Percentiles rank a stretch among this genome's conserved stretches.
These are phyloP conservation scores for Cordilura impudica DNA, from an alignment of 2,888 invertebrate species.

Conservation along the genomic window DNA sequence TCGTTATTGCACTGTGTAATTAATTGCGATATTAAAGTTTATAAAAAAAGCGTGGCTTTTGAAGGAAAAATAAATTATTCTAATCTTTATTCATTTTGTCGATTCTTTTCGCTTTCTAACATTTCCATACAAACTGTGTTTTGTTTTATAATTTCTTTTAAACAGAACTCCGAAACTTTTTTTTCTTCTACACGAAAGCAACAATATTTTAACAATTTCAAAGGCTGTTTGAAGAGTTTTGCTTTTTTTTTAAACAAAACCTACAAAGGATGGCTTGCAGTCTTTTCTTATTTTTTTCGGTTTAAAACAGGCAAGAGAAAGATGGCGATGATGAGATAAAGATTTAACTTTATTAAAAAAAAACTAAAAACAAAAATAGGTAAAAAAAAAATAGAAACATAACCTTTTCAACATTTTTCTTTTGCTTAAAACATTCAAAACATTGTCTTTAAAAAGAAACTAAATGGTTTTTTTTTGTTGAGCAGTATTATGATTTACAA, in stretches of 20 bases:
- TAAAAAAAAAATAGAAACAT: neutral
- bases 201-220: neutral
- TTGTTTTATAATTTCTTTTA: neutral
- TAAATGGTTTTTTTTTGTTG: neutral
- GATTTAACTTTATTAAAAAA: neutral
- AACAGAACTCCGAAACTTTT: neutral
- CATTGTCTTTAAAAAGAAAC: neutral
- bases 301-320: neutral
- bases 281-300: neutral
- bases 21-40: no score
- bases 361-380: neutral
- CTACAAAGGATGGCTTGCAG: neutral
- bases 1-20: no score
- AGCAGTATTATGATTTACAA: neutral
- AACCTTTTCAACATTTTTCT: neutral
- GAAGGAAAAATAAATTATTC: no score
- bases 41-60: no score
- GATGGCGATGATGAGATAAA: neutral
- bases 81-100: no score
- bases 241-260: neutral
- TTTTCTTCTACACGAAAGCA: neutral
- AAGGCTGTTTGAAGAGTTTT: neutral
- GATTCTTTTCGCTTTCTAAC: no score
- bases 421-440: neutral
- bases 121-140: no score